Base-by-base conservation (phyloP, 30 jellyfish, hydroid and myxozoan genomes). In the Aurelia coerulea region DNA sequence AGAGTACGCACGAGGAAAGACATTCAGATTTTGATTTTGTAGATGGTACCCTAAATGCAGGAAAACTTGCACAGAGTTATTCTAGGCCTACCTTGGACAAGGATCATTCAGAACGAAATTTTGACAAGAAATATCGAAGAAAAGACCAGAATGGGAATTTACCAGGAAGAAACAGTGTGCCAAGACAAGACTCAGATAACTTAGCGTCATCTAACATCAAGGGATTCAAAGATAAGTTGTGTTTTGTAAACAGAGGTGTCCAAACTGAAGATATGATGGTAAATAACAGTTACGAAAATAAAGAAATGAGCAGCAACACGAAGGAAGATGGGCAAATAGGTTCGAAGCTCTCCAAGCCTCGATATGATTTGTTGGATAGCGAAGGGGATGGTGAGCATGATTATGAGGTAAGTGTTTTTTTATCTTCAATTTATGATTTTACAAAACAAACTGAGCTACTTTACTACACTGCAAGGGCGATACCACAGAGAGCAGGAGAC, bases 211-310 rank as follows among this genome's bases (percentile, higher is more conserved):
- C 76, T 23, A 46, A 46, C 8, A 10, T 18, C 34, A 23, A 18
- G 41, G 42, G 19, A 13, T 14, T 4, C 10, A 23, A 65, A 23
- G 18, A 46, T 6, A 46, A 65, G 12, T 23, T 65, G 76, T 13
- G n/a, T 39, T 17, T 65, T 65, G 41, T 65, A 17, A 65, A 23
- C 76, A 65, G 76, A 65, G 76, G n/a, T 65, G 76, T 65, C 41
- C 76, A 65, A 46, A 65, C 76, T 65, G 17, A 39, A 65, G 35
- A 23, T 13, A 7, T 16, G 52, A 16, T 23, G 54, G 12, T 65
- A 6, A 23, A 65, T 39, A 65, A 23, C 35, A 65, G 41, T 65
- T 23, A 65, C 4, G 76, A 65, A 23, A 65, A 16, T 65, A 17
- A 65, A 7, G 42, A 65, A 23, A 17, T 23, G 4, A 1, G 16